Conservation (phyloP, 2,888 invertebrate species). For the Acanthococcus lagerstroemiae region DNA sequence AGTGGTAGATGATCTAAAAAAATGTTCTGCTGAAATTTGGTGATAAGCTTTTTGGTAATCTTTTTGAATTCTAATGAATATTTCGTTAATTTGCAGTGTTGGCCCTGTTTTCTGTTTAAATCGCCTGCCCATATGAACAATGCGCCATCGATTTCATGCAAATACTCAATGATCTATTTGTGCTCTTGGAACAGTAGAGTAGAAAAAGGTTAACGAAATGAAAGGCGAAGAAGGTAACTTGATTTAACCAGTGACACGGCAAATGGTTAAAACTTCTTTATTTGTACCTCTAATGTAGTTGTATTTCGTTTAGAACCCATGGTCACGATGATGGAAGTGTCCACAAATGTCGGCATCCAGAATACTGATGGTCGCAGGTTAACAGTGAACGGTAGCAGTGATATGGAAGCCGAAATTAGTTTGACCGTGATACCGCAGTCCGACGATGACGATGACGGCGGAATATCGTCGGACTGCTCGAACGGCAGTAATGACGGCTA, state of each 20-base stretch:
- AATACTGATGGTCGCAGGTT: constrained; percentile 4
- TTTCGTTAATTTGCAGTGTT: no score
- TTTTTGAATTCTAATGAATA: no score
- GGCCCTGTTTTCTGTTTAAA: no score
- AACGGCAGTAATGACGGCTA: constrained; percentile 45
- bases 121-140: no score
- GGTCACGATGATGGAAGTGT: constrained; percentile 31
- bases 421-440: constrained; percentile 36
- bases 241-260: no score
- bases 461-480: constrained; percentile 45
- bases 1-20: no score
- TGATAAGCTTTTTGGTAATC: no score
- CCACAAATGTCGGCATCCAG: constrained; percentile 13
- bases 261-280: no score
- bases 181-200: no score
- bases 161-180: no score
- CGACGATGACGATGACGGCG: constrained; percentile 68
- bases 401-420: constrained; percentile 31
- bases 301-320: constrained; percentile 9
- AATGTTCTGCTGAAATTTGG: no score
- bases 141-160: no score
- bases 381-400: constrained; percentile 16
- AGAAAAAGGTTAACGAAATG: constrained; percentile 17
- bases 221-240: constrained; percentile 22
- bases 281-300: background rate